phyloP scores from a whole-genome alignment of 2,113 vertebrate species.

The Steatornis caripensis region DNA sequence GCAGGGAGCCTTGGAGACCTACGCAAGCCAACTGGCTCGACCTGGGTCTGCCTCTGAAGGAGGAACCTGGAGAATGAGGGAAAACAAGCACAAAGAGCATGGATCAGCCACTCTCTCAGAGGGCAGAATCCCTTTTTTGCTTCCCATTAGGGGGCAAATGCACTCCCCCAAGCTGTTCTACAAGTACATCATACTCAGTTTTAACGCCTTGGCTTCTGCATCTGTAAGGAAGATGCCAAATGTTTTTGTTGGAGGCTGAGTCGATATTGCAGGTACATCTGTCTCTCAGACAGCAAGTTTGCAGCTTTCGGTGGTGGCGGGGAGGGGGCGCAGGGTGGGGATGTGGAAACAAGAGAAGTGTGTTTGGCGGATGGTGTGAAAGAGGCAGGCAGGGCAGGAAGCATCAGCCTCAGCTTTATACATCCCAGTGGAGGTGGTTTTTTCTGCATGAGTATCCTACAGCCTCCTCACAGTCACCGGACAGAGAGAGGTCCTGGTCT shows the following conservation, averaged over 20 bases:
- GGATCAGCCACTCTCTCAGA: background rate
- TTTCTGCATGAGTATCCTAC: background rate
- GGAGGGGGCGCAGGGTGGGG: too few relatives aligned
- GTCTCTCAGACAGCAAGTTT: background rate
- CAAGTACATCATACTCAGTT: background rate
- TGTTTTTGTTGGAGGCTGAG: background rate
- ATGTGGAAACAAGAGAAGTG: background rate
- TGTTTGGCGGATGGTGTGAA: background rate
- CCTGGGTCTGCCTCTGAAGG: background rate
- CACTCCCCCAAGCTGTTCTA: background rate
- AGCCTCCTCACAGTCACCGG: background rate
- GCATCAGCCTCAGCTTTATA: background rate
- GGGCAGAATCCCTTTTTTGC: background rate
- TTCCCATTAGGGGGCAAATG: background rate
- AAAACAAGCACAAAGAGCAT: background rate
- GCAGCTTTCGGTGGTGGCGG: background rate
- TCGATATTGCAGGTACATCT: background rate
- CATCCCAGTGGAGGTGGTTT: background rate
- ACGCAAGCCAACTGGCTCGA: background rate
- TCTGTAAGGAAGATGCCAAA: accelerated
- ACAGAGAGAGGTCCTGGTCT: background rate
- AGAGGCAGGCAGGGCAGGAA: background rate
- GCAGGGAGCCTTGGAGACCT: accelerated
- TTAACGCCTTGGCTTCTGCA: background rate
- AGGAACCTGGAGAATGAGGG: background rate